Base-by-base conservation (phyloP, 2,113 vertebrate genomes). In the Callipepla californica region DNA sequence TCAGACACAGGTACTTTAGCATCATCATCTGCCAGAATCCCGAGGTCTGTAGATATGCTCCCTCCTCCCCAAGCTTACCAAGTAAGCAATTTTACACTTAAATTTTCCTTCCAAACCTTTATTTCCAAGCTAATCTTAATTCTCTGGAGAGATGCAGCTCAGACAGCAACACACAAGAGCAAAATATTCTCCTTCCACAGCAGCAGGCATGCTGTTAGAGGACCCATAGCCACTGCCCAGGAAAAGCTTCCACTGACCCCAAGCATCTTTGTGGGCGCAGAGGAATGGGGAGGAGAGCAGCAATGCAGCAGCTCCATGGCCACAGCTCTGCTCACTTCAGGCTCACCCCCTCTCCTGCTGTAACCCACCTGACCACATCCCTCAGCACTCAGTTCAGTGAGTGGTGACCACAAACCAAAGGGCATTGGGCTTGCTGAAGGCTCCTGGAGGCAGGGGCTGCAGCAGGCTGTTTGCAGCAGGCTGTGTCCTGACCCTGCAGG, bases 31-130 rank as follows among this genome's bases (percentile, higher is more conserved):
- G 72, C 55, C 90, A 88, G 87, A 28, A 81, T 50, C 72, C n/a
- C 72, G 34, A 67, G 89, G 66, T 38, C 51, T 51, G 17, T 17
- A 73, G 34, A 4, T 6, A 28, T 0, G 0, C 34, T 48, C 14
- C 65, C 85, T 69, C 51, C 40, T 26, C 66, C 62, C 63, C 38
- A 44, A 4, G 62, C 23, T 58, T 82, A 76, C 84, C 59, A 68
- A 67, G 86, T 66, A 26, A 91, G 93, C 16, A 6, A 28, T 44
- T 91, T 48, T 67, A 42, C 67, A 14, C 63, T 82, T 87, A 25
- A 9, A 2, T 66, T 88, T 94, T 48, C 73, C 82, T 63, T 59
- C 77, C 76, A 66, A 72, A 79, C 45, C 13, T 51, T 85, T 80
- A 32, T 91, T 51, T 20, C 21, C 8, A 19, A 92, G 87, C 38